Percentiles rank a stretch among this genome's conserved stretches.
Evolutionary conservation across 1,140 invertebrate genomes (phyloP).

Genomic region (Leguminivora glycinivorella): DNA sequence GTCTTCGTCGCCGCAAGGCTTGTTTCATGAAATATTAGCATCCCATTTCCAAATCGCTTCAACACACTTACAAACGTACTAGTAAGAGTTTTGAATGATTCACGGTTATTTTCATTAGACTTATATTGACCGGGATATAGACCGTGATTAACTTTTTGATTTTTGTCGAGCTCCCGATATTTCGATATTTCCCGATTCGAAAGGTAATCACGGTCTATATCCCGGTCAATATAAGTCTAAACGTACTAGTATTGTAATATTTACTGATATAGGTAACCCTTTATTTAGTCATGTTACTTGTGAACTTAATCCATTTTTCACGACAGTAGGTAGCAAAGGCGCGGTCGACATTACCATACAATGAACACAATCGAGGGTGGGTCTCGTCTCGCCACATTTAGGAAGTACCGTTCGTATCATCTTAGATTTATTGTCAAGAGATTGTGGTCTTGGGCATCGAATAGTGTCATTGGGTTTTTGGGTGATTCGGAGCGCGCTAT

Average conservation of each 20-base stretch:
- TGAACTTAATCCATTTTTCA: slow-evolving; percentile 1
- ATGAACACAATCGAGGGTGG: slow-evolving; percentile 62
- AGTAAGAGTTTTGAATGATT: too few species aligned
- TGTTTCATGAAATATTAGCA: slow-evolving; percentile 57
- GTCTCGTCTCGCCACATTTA: slow-evolving; percentile 56
- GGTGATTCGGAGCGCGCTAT: slow-evolving; percentile 4
- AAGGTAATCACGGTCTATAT: too few species aligned
- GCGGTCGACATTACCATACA: slow-evolving; percentile 60
- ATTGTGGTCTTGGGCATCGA: slow-evolving; percentile 10
- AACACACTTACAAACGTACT: too few species aligned
- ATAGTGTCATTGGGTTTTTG: slow-evolving; percentile 26
- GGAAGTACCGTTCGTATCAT: slow-evolving; percentile 63
- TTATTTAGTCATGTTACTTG: not conserved
- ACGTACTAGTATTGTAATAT: not conserved
- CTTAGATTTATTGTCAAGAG: slow-evolving; percentile 45
- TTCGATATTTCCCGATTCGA: too few species aligned
- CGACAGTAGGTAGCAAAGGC: slow-evolving; percentile 49
- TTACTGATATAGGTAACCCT: not conserved
- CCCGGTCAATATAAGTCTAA: too few species aligned
- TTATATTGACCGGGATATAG: too few species aligned
- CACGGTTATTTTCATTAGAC: too few species aligned
- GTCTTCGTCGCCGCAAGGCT: slow-evolving; percentile 42
- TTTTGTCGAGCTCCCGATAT: too few species aligned
- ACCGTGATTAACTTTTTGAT: too few species aligned
- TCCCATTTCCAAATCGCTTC: too few species aligned